Percentiles rank a stretch among this genome's conserved stretches.
These are phyloP conservation scores for Galaxea fascicularis DNA, from an alignment of 92 coral and sea anemone genomes.

Conservation along the genomic window DNA sequence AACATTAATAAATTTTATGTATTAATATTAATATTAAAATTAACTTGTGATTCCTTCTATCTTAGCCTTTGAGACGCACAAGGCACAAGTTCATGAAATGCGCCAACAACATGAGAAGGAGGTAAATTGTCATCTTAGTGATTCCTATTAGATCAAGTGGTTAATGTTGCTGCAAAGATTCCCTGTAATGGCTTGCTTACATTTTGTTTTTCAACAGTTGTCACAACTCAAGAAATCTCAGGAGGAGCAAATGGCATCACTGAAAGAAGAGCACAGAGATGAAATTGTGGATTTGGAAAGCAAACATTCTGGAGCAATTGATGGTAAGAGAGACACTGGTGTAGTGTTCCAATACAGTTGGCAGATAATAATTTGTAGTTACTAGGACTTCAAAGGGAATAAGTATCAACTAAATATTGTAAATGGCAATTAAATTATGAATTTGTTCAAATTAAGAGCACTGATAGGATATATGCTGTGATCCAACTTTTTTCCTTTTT, in stretches of 20 bases:
- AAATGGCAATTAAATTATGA: too few relatives aligned
- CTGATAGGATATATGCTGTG: too few relatives aligned
- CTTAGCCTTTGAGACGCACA: constrained; percentile 78
- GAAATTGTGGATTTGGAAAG: constrained; percentile 87
- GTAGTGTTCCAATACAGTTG: neutral
- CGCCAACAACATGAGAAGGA: constrained; percentile 74
- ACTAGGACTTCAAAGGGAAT: too few relatives aligned
- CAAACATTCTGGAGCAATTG: constrained; percentile 84
- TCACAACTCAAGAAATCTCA: constrained; percentile 73
- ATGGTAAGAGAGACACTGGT: constrained; percentile 73
- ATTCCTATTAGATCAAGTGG: neutral
- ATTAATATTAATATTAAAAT: neutral
- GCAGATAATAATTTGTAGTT: too few relatives aligned
- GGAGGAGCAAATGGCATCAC: constrained; percentile 64
- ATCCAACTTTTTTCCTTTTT: too few relatives aligned
- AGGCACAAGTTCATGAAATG: constrained; percentile 75
- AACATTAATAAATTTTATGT: too few relatives aligned
- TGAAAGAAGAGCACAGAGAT: constrained; percentile 80
- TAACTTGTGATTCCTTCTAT: neutral
- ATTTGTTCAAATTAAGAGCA: too few relatives aligned
- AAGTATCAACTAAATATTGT: too few relatives aligned
- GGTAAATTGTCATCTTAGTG: constrained; percentile 26
- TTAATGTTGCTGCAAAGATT: neutral
- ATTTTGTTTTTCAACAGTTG: constrained; percentile 44
- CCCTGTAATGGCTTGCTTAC: neutral